Percentiles rank a stretch among this genome's conserved stretches.
phyloP scores from a whole-genome alignment of 2,113 vertebrate species.

The Cyanistes caeruleus region DNA sequence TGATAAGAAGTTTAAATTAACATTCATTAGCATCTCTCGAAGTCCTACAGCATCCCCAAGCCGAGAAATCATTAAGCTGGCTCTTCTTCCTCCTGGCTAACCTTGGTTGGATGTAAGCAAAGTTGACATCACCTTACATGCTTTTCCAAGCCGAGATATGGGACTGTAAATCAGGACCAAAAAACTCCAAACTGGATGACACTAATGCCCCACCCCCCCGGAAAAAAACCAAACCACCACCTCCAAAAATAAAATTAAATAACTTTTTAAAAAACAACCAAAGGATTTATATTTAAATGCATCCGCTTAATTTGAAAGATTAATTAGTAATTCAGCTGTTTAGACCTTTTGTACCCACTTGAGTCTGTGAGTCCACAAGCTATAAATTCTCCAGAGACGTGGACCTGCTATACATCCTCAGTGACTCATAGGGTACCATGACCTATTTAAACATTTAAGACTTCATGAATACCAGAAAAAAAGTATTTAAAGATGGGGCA shows the following conservation, averaged over 20 bases:
- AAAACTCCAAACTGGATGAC: not conserved
- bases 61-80: not conserved
- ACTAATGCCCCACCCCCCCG: accelerated
- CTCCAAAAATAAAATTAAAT: not conserved
- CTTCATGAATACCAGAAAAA: not conserved
- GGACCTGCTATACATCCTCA: not conserved
- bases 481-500: not conserved
- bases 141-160: not conserved
- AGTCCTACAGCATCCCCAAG: not conserved
- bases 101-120: not conserved
- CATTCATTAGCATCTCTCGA: not conserved
- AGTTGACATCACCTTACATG: not conserved
- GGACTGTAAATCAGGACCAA: not conserved
- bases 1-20: slow-evolving; percentile 51
- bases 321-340: not conserved
- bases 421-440: not conserved
- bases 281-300: not conserved
- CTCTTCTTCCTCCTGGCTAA: not conserved
- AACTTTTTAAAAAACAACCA: not conserved
- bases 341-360: not conserved
- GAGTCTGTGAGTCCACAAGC: not conserved
- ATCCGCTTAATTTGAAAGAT: not conserved
- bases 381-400: not conserved
- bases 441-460: not conserved
- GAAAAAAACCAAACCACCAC: not conserved